Base-by-base conservation (phyloP, 2,113 vertebrate species). In the Naja naja region DNA sequence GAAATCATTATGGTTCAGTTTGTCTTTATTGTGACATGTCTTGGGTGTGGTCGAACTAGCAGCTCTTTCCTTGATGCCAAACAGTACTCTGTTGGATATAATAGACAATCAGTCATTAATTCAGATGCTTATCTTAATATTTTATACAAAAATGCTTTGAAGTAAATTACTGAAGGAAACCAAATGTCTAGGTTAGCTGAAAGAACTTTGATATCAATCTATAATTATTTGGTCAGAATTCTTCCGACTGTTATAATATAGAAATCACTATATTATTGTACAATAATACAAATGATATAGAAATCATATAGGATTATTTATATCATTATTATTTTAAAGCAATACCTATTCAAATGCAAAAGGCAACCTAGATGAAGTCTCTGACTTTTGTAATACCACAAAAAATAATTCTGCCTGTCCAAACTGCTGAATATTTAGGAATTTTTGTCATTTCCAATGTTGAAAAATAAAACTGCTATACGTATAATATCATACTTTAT, bases 41-140 rank as follows among this genome's bases (percentile, higher is more conserved):
- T 92, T 69, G n/a, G 60, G 8, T 16, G 90, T 90, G 52, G 0
- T 39, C 89, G 60, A 45, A 23, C 54, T 56, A 58, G 20, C 47
- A 81, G 30, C 89, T 90, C 39, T 92, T 90, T 93, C 39, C 6
- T 94, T 91, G 89, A 34, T 92, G 89, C 89, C 54, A 1, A 69
- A 8, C 14, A 52, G 49, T 16, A 10, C 1, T 27, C 49, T 69
- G 47, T 92, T 86, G 53, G 49, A 39, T 39, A 39, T 0, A 93
- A 90, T 23, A 92, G 87, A 89, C 53, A 34, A 53, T 88, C 52
- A 87, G 43, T 2, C 58, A 34, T 87, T 7, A 93, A 3, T 23
- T 88, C 89, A 47, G 43, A 39, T 87, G 64, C 7, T 90, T 2
- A 2, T 43, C 39, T 1, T 14, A 85, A 39, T 1, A 69, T 30